A percentile compares a stretch with the other conserved stretches of the same genome.
These are phyloP conservation scores for Nebria brevicollis DNA, from an alignment of 2,888 invertebrate species.

Conservation along the genomic window DNA sequence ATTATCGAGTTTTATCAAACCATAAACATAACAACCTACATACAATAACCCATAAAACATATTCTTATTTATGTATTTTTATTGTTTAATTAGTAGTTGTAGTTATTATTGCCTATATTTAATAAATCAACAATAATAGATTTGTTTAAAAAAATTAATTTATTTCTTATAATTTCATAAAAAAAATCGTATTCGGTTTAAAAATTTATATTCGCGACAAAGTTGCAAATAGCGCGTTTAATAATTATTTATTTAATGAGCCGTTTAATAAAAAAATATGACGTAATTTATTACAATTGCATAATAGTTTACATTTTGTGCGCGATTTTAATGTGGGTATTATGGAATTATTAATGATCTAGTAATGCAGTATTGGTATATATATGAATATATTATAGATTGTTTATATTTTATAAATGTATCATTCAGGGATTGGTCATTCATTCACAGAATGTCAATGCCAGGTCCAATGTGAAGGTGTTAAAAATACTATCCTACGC, in stretches of 20 bases:
- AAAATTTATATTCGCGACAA: too few species aligned
- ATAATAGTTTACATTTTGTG: too few species aligned
- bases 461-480: slow-evolving; percentile 26
- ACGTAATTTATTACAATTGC: too few species aligned
- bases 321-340: background rate
- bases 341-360: background rate
- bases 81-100: too few species aligned
- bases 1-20: background rate
- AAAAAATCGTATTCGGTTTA: too few species aligned
- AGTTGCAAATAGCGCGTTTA: too few species aligned
- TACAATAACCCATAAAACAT: background rate
- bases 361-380: background rate
- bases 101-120: too few species aligned
- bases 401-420: slow-evolving; percentile 13
- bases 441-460: slow-evolving; percentile 39
- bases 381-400: background rate
- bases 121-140: too few species aligned
- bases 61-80: background rate
- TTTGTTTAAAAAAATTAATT: too few species aligned
- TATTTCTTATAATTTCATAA: too few species aligned
- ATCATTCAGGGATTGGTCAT: slow-evolving; percentile 33
- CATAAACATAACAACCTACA: background rate
- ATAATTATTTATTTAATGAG: too few species aligned
- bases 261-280: too few species aligned
- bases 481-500: slow-evolving; percentile 29